Conservation (phyloP, 92 coral and sea anemone species). For the Siderastrea siderea region DNA sequence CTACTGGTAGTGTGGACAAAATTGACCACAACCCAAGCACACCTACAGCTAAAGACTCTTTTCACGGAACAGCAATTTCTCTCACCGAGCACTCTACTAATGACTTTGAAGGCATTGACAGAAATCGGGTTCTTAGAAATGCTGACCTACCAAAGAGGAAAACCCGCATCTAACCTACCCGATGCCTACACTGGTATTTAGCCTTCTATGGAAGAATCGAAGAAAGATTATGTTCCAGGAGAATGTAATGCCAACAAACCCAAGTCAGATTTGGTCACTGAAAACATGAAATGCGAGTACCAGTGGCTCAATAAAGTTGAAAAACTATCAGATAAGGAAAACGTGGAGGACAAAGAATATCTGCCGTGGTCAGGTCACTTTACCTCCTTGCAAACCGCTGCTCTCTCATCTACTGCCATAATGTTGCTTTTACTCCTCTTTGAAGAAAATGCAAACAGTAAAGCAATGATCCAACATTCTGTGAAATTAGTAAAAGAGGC, state of each 20-base stretch:
- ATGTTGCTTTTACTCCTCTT: conserved; percentile 40
- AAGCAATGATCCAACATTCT: conserved; percentile 52
- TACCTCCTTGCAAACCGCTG: conserved; percentile 30
- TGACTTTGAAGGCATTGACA: conserved; percentile 26
- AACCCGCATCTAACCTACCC: conserved; percentile 4
- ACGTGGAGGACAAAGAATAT: conserved; percentile 29
- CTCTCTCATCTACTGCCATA: conserved; percentile 27
- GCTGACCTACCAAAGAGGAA: conserved; percentile 35
- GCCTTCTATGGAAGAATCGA: conserved; percentile 35
- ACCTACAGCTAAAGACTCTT: conserved; percentile 63
- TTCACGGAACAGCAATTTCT: conserved; percentile 59
- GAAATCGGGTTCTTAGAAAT: conserved; percentile 31
- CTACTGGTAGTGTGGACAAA: conserved; percentile 66
- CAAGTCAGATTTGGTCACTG: conserved; percentile 6
- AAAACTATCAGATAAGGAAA: conserved; percentile 36
- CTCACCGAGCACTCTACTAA: conserved; percentile 25
- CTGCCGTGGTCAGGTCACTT: conserved; percentile 51
- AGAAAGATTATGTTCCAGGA: conserved; percentile 55
- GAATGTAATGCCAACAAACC: conserved; percentile 20
- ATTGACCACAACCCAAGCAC: conserved; percentile 76
- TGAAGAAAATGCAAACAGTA: conserved; percentile 36
- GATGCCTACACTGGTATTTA: conserved; percentile 58
- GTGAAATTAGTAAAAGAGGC: conserved; percentile 41
- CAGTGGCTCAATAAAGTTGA: conserved; percentile 36
- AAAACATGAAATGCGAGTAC: conserved; percentile 20